Conservation (phyloP, 2,888 invertebrate species). For the Myathropa florea region DNA sequence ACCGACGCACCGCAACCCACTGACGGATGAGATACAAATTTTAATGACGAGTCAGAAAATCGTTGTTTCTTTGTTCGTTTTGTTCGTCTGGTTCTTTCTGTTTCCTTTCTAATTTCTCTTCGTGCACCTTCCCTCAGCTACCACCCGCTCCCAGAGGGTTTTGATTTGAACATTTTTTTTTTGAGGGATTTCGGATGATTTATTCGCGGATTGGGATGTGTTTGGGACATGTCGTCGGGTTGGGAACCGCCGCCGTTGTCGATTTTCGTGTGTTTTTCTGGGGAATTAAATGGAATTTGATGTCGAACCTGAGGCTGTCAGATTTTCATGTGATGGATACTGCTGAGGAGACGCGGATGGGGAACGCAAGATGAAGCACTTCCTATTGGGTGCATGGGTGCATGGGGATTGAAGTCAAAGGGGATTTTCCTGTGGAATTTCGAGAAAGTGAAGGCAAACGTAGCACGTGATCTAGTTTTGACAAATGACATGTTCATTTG, state of each 20-base stretch:
- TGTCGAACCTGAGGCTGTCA: conserved; percentile 14
- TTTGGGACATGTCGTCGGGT: conserved; percentile 8
- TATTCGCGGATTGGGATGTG: conserved; percentile 29
- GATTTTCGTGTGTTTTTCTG: neutral
- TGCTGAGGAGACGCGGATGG: too few relatives aligned
- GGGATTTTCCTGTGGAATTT: neutral
- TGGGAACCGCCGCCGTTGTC: neutral
- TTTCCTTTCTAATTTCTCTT: neutral
- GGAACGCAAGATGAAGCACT: neutral
- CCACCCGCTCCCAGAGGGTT: too few relatives aligned
- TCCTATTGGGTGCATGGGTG: neutral
- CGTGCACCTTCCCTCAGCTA: too few relatives aligned
- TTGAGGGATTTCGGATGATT: conserved; percentile 26
- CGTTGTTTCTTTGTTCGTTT: neutral
- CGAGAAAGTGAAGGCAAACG: neutral
- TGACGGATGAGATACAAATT: conserved; percentile 36
- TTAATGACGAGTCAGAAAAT: conserved; percentile 43
- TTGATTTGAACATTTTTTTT: too few relatives aligned
- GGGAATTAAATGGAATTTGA: conserved; percentile 17
- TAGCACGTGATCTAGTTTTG: conserved; percentile 21
- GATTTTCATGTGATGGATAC: conserved; percentile 12
- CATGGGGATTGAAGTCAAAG: neutral
- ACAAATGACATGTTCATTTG: neutral
- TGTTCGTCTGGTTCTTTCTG: neutral
- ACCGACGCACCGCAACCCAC: conserved; percentile 1